These are phyloP conservation scores for Dicranocentrus wangi DNA, from an alignment of 2,888 invertebrate species.

Conservation along the genomic window DNA sequence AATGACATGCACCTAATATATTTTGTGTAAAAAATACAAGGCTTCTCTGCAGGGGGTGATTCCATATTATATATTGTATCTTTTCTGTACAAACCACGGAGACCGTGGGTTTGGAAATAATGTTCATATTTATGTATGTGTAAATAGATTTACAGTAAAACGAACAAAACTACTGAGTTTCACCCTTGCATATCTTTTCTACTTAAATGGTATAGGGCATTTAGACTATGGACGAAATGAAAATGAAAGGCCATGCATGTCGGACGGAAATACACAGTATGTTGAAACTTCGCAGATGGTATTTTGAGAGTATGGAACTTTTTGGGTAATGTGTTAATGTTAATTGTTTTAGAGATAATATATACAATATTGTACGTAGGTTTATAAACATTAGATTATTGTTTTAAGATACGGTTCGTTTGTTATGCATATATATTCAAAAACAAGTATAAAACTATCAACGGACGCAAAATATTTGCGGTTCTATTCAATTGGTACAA, in stretches of 20 bases:
- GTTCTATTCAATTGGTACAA: constrained; percentile 3
- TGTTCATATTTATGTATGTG: constrained; percentile 28
- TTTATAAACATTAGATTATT: background rate
- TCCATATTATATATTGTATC: constrained; percentile 44
- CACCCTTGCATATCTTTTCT: constrained; percentile 61
- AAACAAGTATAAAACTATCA: background rate
- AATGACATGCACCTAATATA: constrained; percentile 58
- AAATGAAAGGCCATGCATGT: background rate
- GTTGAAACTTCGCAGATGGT: background rate
- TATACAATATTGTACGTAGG: no score
- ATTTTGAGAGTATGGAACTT: background rate
- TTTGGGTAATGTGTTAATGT: no score
- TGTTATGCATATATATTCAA: constrained; percentile 12
- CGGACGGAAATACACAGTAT: background rate
- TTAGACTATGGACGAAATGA: background rate
- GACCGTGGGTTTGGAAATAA: constrained; percentile 33
- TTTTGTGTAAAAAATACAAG: constrained; percentile 48
- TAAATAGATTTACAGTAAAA: constrained; percentile 14
- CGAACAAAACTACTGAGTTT: constrained; percentile 33
- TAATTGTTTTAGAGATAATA: background rate
- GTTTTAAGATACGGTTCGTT: background rate
- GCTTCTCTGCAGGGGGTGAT: constrained; percentile 43
- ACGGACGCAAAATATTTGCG: background rate
- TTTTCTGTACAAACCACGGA: constrained; percentile 54
- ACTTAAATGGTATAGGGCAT: constrained; percentile 23